A percentile compares a stretch with the other conserved stretches of the same genome.
Evolutionary conservation across 2,888 invertebrate genomes (phyloP).

Genomic region (Torymus tubicola): DNA sequence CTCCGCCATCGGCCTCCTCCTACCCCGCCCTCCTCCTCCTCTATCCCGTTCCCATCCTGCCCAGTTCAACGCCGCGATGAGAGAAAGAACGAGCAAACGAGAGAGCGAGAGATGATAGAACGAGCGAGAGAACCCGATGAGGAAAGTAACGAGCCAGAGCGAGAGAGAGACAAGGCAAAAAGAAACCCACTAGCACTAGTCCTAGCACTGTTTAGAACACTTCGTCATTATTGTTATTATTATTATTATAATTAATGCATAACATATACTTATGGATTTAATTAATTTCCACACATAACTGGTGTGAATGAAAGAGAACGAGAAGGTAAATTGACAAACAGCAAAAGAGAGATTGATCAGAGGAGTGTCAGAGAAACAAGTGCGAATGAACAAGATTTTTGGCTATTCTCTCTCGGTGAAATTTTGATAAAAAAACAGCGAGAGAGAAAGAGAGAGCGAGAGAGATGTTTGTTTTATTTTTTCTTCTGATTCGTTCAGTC

Average conservation of each 20-base stretch:
- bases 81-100: slow-evolving; percentile 42
- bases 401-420: slow-evolving; percentile 18
- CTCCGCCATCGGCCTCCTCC: background rate
- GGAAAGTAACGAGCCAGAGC: background rate
- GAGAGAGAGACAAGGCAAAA: slow-evolving; percentile 44
- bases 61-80: slow-evolving; percentile 29
- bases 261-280: slow-evolving; percentile 56
- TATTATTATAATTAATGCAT: slow-evolving; percentile 66
- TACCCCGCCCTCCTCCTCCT: background rate
- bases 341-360: background rate
- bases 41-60: background rate
- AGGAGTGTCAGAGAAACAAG: slow-evolving; percentile 6
- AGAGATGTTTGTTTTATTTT: slow-evolving; percentile 6
- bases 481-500: slow-evolving; percentile 7
- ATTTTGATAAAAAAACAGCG: slow-evolving; percentile 5
- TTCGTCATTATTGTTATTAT: slow-evolving; percentile 76
- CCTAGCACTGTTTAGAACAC: slow-evolving; percentile 76
- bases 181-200: slow-evolving; percentile 74
- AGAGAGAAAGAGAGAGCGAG: background rate
- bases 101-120: slow-evolving; percentile 20
- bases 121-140: background rate
- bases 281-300: slow-evolving; percentile 44
- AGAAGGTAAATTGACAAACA: background rate
- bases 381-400: slow-evolving; percentile 2
- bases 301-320: slow-evolving; percentile 7